Conservation (phyloP, 2,797 vertebrate genomes). For the Tinamus major region DNA sequence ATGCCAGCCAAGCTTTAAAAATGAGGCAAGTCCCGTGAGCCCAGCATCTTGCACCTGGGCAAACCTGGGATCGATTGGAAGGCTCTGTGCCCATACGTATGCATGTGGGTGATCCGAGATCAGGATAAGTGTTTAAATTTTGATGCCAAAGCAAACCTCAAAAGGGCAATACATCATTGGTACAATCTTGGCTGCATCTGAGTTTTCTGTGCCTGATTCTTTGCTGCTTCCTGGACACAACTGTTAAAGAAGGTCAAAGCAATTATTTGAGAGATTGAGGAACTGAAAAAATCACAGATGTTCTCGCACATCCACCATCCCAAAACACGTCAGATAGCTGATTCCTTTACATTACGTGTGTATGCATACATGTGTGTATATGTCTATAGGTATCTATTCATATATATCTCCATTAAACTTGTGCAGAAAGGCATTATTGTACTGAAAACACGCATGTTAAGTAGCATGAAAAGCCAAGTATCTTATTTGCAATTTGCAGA, state of each 20-base stretch:
- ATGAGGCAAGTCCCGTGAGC: background rate
- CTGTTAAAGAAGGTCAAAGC: background rate
- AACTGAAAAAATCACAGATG: background rate
- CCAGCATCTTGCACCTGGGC: rapidly evolving
- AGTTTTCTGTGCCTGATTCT: background rate
- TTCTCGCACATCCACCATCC: background rate
- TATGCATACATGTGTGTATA: background rate
- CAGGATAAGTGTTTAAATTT: background rate
- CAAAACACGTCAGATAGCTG: background rate
- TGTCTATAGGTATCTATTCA: background rate
- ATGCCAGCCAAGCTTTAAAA: background rate
- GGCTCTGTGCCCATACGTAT: rapidly evolving
- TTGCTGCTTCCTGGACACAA: background rate
- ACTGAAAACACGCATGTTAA: rapidly evolving
- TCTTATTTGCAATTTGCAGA: background rate
- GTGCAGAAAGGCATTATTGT: background rate
- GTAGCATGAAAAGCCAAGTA: background rate
- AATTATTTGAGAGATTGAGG: background rate
- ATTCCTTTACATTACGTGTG: background rate
- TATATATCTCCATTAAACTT: background rate
- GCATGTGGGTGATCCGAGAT: background rate
- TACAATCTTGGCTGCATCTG: background rate
- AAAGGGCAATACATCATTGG: background rate
- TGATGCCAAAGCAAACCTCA: background rate
- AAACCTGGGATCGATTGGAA: background rate